Evolutionary conservation across 2,797 vertebrate genomes (phyloP).

Genomic region (Trichosurus vulpecula): DNA sequence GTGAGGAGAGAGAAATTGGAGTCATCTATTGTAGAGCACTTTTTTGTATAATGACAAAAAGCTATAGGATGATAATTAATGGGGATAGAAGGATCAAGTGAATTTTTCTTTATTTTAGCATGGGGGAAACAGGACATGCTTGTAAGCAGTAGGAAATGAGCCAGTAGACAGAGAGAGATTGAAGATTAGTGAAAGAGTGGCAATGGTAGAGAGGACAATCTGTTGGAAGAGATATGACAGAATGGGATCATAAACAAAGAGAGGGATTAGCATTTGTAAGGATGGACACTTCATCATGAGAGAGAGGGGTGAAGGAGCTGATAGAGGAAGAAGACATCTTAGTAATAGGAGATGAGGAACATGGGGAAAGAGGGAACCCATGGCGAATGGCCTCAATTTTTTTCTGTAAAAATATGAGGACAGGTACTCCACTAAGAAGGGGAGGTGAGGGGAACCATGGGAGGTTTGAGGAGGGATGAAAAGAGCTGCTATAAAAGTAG

Average conservation of each 20-base stretch:
- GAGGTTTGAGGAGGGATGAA: neutral
- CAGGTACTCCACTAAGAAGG: neutral
- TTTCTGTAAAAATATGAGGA: neutral
- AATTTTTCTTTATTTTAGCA: too few relatives aligned
- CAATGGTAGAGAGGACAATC: too few relatives aligned
- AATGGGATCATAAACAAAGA: too few relatives aligned
- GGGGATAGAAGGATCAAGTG: too few relatives aligned
- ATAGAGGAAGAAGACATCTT: neutral
- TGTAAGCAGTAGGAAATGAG: too few relatives aligned
- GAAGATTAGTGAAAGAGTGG: too few relatives aligned
- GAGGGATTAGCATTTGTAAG: neutral
- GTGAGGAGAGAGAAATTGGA: neutral
- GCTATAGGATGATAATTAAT: too few relatives aligned
- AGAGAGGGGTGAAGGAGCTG: neutral
- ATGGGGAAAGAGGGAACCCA: neutral
- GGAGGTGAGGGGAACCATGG: neutral
- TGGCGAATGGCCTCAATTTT: neutral
- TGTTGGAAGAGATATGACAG: too few relatives aligned
- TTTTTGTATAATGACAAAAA: too few relatives aligned
- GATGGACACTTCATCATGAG: neutral
- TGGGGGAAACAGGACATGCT: too few relatives aligned
- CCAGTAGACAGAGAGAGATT: too few relatives aligned
- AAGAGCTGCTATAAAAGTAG: neutral
- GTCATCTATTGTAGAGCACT: neutral
- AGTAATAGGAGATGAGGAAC: neutral